phyloP scores from a whole-genome alignment of 2,113 vertebrate genomes.

The Beaufortia kweichowensis region DNA sequence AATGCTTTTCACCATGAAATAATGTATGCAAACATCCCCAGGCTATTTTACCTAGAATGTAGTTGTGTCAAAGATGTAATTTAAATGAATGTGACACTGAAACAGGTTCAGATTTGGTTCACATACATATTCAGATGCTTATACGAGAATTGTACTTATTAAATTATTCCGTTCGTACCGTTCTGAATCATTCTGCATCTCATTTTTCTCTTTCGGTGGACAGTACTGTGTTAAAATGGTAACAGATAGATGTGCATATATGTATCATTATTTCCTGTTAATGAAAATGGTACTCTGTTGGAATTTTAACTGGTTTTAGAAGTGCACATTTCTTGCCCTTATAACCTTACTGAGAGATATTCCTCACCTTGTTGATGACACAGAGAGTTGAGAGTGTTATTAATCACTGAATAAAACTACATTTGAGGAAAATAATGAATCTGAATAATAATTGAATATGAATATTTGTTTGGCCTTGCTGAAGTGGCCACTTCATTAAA shows the following conservation, averaged over 20 bases:
- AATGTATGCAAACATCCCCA: slow-evolving; percentile 72
- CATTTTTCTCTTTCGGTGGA: slow-evolving; percentile 55
- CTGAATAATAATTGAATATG: slow-evolving; percentile 32
- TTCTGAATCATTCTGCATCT: slow-evolving; percentile 14
- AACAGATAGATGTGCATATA: slow-evolving; percentile 71
- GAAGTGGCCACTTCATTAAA: slow-evolving; percentile 75
- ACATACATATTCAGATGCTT: slow-evolving; percentile 68
- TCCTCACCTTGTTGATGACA: slow-evolving; percentile 70
- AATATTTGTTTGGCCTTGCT: slow-evolving; percentile 67
- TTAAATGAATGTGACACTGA: slow-evolving; percentile 69
- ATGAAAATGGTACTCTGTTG: slow-evolving; percentile 47
- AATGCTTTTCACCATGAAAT: slow-evolving; percentile 65
- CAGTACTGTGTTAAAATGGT: slow-evolving; percentile 68
- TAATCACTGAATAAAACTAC: slow-evolving; percentile 78
- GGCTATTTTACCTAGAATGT: slow-evolving; percentile 73
- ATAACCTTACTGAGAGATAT: slow-evolving; percentile 70
- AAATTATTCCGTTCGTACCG: background rate
- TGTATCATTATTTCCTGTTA: slow-evolving; percentile 54
- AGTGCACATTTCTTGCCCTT: slow-evolving; percentile 62
- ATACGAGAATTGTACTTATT: slow-evolving; percentile 13
- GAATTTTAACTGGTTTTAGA: slow-evolving; percentile 46
- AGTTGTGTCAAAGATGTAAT: slow-evolving; percentile 75
- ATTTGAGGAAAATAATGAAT: slow-evolving; percentile 73
- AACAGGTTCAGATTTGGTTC: slow-evolving; percentile 65
- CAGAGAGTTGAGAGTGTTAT: slow-evolving; percentile 68